These are phyloP conservation scores for Drosophila watanabei DNA, from an alignment of 1,140 invertebrate genomes.

Conservation along the genomic window DNA sequence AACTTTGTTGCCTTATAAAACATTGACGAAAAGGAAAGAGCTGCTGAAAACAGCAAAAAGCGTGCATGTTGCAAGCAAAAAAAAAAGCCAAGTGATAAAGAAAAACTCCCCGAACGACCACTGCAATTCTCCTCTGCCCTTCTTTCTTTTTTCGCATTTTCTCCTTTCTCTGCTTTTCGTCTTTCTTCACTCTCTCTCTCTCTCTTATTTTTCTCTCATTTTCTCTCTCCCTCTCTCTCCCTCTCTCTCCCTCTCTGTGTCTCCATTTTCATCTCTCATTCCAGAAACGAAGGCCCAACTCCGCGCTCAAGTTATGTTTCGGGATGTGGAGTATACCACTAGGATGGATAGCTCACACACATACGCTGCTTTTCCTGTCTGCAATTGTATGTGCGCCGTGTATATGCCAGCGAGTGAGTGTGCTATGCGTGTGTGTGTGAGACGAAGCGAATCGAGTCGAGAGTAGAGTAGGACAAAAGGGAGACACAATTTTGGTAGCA, in stretches of 20 bases:
- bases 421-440: constrained; percentile 26
- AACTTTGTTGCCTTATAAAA: constrained; percentile 20
- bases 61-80: constrained; percentile 31
- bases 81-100: constrained; percentile 33
- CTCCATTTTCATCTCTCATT: constrained; percentile 37
- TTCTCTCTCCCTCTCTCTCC: neutral
- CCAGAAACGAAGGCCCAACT: constrained; percentile 26
- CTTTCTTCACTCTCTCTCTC: neutral
- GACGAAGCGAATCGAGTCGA: constrained; percentile 64
- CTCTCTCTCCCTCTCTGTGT: constrained; percentile 10
- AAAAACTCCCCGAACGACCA: constrained; percentile 42
- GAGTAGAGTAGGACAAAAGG: constrained; percentile 84
- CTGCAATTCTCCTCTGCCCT: constrained; percentile 37
- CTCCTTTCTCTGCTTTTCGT: neutral
- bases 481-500: constrained; percentile 85
- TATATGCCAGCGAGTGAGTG: constrained; percentile 8
- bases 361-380: constrained; percentile 44
- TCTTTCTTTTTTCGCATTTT: neutral
- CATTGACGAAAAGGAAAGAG: constrained; percentile 15
- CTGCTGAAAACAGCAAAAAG: constrained; percentile 29
- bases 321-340: constrained; percentile 69
- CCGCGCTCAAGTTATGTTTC: constrained; percentile 35
- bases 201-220: too few species aligned
- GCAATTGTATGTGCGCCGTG: constrained; percentile 22
- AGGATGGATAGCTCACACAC: constrained; percentile 50